A percentile compares a stretch with the other conserved stretches of the same genome.
These are phyloP conservation scores for Pyrrhia umbra DNA, from an alignment of 2,888 invertebrate genomes.

Conservation along the genomic window DNA sequence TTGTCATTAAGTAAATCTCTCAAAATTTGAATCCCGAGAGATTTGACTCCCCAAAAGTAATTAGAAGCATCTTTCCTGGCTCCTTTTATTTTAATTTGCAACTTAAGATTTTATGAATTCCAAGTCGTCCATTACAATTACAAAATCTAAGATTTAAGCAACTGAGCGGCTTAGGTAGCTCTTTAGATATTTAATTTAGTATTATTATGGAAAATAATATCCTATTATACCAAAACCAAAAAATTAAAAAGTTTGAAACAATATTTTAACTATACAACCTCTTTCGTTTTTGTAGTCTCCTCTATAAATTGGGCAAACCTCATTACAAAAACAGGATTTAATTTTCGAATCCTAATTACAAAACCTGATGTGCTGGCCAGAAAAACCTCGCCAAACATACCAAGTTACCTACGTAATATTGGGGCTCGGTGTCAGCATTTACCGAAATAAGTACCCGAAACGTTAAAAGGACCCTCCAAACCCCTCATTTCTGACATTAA, in stretches of 20 bases:
- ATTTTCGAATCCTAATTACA: slow-evolving; percentile 47
- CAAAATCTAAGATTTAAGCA: slow-evolving; percentile 28
- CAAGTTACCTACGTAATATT: slow-evolving; percentile 38
- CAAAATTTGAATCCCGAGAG: slow-evolving; percentile 36
- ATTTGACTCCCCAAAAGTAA: slow-evolving; percentile 56
- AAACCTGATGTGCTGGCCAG: slow-evolving; percentile 21
- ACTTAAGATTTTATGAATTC: slow-evolving; percentile 38
- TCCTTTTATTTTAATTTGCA: slow-evolving; percentile 40
- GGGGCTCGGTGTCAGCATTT: slow-evolving; percentile 53
- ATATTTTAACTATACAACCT: background rate
- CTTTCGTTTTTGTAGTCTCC: background rate
- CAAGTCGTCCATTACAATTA: slow-evolving; percentile 36
- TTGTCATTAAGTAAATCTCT: slow-evolving; percentile 35
- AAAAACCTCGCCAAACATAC: slow-evolving; percentile 38
- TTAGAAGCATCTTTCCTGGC: slow-evolving; percentile 34
- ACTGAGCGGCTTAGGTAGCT: slow-evolving; percentile 4
- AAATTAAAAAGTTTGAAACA: background rate
- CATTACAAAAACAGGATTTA: slow-evolving; percentile 33
- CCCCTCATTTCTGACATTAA: slow-evolving; percentile 65
- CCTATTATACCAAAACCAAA: background rate
- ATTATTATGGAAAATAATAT: slow-evolving; percentile 13
- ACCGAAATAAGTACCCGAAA: slow-evolving; percentile 61
- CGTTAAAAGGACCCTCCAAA: slow-evolving; percentile 56
- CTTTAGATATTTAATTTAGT: slow-evolving; percentile 8
- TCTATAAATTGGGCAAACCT: slow-evolving; percentile 10